phyloP scores from a whole-genome alignment of 2,113 vertebrate species.

The Neogale vison region DNA sequence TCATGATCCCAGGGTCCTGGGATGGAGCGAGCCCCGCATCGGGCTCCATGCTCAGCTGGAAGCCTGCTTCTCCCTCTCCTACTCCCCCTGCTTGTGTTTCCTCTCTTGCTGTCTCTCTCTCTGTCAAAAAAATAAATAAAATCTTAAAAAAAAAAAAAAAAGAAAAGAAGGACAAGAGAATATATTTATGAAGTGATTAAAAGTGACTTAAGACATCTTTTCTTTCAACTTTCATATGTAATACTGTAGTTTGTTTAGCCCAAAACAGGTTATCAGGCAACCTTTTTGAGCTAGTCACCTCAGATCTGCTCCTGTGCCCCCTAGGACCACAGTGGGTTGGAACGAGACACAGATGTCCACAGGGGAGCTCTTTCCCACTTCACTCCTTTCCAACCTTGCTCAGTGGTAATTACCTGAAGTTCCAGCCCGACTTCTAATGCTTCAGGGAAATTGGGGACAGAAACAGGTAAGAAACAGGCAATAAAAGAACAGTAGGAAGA shows the following conservation, averaged over 20 bases:
- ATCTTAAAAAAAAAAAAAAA: no score
- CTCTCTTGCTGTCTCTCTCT: no score
- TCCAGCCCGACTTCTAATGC: neutral
- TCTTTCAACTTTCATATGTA: neutral
- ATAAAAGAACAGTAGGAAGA: neutral
- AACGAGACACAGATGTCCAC: neutral
- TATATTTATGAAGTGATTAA: neutral
- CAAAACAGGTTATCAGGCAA: neutral
- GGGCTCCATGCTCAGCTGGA: no score
- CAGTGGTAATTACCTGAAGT: neutral
- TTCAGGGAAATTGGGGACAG: neutral
- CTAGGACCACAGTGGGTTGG: neutral
- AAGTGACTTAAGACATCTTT: slow-evolving; percentile 30
- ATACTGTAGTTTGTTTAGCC: neutral
- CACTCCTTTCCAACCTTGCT: neutral
- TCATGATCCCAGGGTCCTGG: no score
- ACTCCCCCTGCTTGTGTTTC: no score
- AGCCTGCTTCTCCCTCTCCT: no score
- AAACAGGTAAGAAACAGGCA: neutral
- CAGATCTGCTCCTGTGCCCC: neutral
- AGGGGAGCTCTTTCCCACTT: neutral
- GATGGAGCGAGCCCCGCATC: no score
- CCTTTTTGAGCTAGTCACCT: neutral
- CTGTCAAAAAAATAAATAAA: no score
- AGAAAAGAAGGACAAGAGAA: neutral